phyloP scores from a whole-genome alignment of 2,888 invertebrate species.

The Athrips mouffetella region DNA sequence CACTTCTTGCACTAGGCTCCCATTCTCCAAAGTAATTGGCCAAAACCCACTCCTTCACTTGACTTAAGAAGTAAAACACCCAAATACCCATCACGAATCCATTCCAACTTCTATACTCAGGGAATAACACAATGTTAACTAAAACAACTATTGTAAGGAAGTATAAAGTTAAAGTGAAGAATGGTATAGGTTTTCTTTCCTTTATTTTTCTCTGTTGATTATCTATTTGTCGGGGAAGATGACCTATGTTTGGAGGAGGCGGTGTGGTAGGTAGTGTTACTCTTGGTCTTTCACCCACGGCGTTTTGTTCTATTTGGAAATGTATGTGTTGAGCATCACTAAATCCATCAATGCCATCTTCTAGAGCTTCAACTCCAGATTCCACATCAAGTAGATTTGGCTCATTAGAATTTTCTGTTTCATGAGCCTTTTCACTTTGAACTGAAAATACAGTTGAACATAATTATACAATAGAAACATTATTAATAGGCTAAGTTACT shows the following conservation, averaged over 20 bases:
- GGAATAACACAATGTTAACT: slow-evolving; percentile 55
- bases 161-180: slow-evolving; percentile 59
- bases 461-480: no score
- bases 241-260: slow-evolving; percentile 40
- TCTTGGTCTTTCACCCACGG: no score
- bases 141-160: slow-evolving; percentile 57
- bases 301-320: slow-evolving; percentile 27
- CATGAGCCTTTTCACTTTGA: slow-evolving; percentile 49
- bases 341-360: slow-evolving; percentile 62
- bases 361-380: slow-evolving; percentile 72
- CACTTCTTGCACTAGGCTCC: slow-evolving; percentile 41
- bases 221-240: slow-evolving; percentile 52
- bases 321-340: slow-evolving; percentile 43
- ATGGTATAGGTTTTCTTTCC: slow-evolving; percentile 32
- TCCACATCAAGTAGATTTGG: slow-evolving; percentile 61
- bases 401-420: slow-evolving; percentile 46
- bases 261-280: slow-evolving; percentile 28
- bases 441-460: slow-evolving; percentile 29
- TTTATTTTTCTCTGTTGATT: slow-evolving; percentile 18
- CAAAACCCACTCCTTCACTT: slow-evolving; percentile 56
- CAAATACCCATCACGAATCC: slow-evolving; percentile 70
- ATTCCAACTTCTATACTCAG: slow-evolving; percentile 60
- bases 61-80: slow-evolving; percentile 54
- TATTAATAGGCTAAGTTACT: no score
- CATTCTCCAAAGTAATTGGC: slow-evolving; percentile 61